A percentile compares a stretch with the other conserved stretches of the same genome.
Conservation (phyloP, 1,140 invertebrate species). For the Elymnias hypermnestra region DNA sequence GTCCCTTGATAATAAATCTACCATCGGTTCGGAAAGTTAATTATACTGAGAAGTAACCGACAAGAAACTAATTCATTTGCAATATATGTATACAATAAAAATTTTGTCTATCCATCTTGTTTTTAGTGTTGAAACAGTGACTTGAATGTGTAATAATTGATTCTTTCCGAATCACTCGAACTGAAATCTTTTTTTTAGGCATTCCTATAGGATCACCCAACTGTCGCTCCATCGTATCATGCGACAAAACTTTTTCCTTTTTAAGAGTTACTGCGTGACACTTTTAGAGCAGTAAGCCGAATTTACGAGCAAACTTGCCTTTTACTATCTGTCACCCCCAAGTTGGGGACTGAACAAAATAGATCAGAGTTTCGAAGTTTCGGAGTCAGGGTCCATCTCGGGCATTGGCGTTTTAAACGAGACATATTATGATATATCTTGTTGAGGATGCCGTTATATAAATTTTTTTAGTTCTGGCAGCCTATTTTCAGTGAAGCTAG, state of each 20-base stretch:
- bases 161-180: too few relatives aligned
- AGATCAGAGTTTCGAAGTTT: constrained; percentile 42
- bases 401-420: constrained; percentile 18
- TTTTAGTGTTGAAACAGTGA: too few relatives aligned
- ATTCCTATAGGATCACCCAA: constrained; percentile 16
- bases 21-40: too few relatives aligned
- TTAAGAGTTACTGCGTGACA: constrained; percentile 44
- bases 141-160: too few relatives aligned
- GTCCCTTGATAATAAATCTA: too few relatives aligned
- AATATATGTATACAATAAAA: too few relatives aligned
- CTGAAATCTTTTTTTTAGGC: constrained; percentile 1
- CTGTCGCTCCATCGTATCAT: constrained; percentile 32
- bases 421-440: constrained; percentile 1
- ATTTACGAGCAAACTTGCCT: constrained; percentile 54
- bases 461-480: not conserved
- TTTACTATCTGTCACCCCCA: constrained; percentile 54
- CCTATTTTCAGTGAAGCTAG: too few relatives aligned
- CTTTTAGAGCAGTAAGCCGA: constrained; percentile 45
- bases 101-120: too few relatives aligned
- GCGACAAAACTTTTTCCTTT: constrained; percentile 49
- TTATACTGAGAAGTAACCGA: too few relatives aligned
- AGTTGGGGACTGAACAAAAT: constrained; percentile 32
- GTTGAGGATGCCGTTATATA: not conserved
- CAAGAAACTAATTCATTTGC: too few relatives aligned
- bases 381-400: constrained; percentile 18